Evolutionary conservation across 2,797 vertebrate genomes (phyloP), one percentile per base, ranked within the genome.

Genomic region (Hirundo rustica): DNA sequence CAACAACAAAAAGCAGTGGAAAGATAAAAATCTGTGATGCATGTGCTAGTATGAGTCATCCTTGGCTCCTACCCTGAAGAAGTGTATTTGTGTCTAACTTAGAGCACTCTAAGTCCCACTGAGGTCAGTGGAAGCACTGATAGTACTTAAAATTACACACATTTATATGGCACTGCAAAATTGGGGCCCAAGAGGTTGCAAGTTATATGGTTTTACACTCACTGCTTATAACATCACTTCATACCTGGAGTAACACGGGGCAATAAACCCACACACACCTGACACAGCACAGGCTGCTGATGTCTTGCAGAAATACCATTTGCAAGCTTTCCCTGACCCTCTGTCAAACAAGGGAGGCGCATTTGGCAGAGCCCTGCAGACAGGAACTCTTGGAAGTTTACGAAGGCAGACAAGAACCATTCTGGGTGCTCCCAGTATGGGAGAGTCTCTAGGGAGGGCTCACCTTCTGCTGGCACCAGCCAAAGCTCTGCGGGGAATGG

Each of bases 101-200:
- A 26, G 18, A 88, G 64, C 16, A 29, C 77, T 79, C 0, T 66
- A 82, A 82, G 81, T 65, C 90, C 90, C 90, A 74, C 48, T 7
- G 92, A 94, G 92, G 88, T 92, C 94, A 94, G 21, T n/a, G 71
- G 42, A 77, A 90, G 80, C 45, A 51, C 51, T 81, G 85, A 66
- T 23, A 88, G 73, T 21, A 74, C 68, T 94, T 84, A 83, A 92
- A 94, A 77, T 40, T 58, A 77, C 67, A 75, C 16, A n/a, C 36
- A 70, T 79, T 70, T 91, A 76, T 36, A 76, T 25, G 47, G 68
- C 60, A 22, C 62, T 58, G 81, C 64, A 93, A 86, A 84, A 91
- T 6, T 51, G 50, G 60, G 67, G 76, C 88, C 73, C 48, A 27
- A 86, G 91, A 86, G 76, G 82, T 57, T 89, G 54, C 30, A 57